Percentiles rank a stretch among this genome's conserved stretches.
Evolutionary conservation across 1,140 invertebrate species (phyloP).

Genomic region (Aethina tumida): DNA sequence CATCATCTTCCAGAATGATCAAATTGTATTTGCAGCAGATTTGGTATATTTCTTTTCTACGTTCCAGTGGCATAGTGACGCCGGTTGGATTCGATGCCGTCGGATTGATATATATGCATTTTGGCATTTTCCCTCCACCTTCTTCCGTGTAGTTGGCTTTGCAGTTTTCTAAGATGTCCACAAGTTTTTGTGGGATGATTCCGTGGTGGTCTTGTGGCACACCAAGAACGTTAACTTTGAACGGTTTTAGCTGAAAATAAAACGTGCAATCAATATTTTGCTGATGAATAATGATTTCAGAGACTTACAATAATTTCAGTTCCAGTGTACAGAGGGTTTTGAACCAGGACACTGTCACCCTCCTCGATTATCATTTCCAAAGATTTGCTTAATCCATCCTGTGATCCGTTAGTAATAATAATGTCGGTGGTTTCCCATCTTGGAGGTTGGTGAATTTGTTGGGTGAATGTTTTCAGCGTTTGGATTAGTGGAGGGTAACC

Average conservation of each 20-base stretch:
- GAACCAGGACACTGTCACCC: slow-evolving; percentile 61
- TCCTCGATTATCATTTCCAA: slow-evolving; percentile 54
- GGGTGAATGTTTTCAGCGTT: slow-evolving; percentile 53
- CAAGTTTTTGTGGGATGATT: slow-evolving; percentile 38
- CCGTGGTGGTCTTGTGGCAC: slow-evolving; percentile 44
- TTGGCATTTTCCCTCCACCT: slow-evolving; percentile 44
- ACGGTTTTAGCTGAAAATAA: slow-evolving; percentile 40
- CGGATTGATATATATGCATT: slow-evolving; percentile 49
- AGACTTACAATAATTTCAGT: slow-evolving; percentile 54
- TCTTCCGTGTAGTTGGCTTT: slow-evolving; percentile 33
- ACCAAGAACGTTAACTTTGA: slow-evolving; percentile 39
- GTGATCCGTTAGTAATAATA: slow-evolving; percentile 59
- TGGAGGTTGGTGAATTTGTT: slow-evolving; percentile 54
- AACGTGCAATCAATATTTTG: slow-evolving; percentile 2
- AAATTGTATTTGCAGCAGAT: slow-evolving; percentile 68
- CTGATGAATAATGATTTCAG: not conserved
- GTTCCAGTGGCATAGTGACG: slow-evolving; percentile 49
- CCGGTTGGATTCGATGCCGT: slow-evolving; percentile 63
- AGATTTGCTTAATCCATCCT: slow-evolving; percentile 66
- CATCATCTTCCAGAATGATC: slow-evolving; percentile 72
- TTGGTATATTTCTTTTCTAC: slow-evolving; percentile 60
- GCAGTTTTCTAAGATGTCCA: slow-evolving; percentile 38
- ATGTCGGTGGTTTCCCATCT: slow-evolving; percentile 49
- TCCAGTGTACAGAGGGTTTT: slow-evolving; percentile 60
- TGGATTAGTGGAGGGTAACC: slow-evolving; percentile 59